Base-by-base conservation (phyloP, 2,113 vertebrate genomes). In the Peucedramus taeniatus region DNA sequence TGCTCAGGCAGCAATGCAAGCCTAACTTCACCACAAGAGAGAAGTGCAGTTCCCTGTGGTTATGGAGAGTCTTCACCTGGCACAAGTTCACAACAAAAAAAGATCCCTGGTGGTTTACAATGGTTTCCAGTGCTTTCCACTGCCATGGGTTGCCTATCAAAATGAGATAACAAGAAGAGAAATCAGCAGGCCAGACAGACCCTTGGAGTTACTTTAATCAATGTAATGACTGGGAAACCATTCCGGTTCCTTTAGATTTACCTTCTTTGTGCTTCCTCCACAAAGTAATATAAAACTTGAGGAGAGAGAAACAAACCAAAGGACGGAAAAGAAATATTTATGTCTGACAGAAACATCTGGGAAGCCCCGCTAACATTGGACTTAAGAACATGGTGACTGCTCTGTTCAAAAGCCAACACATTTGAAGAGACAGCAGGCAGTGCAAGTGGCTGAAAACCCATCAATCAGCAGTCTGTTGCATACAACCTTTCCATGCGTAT, bases 361-460 rank as follows among this genome's bases (percentile, higher is more conserved):
- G 47, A 70, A 89, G 51, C 50, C 15, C 19, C 61, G 49, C 9
- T 71, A 50, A 74, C 30, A 77, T 7, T 2, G 0, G 15, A 63
- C 30, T 50, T 37, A 74, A 61, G 69, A 77, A 75, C 23, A 28
- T 56, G 31, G 31, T 24, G 57, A 83, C 22, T 6, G 2, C 16
- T 61, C 27, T 19, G 6, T 69, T 88, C 42, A 28, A 45, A 86
- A 71, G 9, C 39, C 59, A 63, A 3, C 8, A 10, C 31, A 42
- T 39, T 42, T 5, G 22, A 59, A 59, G 60, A 71, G 39, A 50
- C 7, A 87, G 42, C 30, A 81, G 26, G 20, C 37, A 71, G 57
- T n/a, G n/a, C n/a, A n/a, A n/a, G n/a, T 33, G 53, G 45, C 56
- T 0, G 0, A 82, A 94, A 49, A 2, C 4, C 2, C 61, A 90